Evolutionary conservation across 1,140 invertebrate genomes (phyloP).

Genomic region (Dendroctonus valens): DNA sequence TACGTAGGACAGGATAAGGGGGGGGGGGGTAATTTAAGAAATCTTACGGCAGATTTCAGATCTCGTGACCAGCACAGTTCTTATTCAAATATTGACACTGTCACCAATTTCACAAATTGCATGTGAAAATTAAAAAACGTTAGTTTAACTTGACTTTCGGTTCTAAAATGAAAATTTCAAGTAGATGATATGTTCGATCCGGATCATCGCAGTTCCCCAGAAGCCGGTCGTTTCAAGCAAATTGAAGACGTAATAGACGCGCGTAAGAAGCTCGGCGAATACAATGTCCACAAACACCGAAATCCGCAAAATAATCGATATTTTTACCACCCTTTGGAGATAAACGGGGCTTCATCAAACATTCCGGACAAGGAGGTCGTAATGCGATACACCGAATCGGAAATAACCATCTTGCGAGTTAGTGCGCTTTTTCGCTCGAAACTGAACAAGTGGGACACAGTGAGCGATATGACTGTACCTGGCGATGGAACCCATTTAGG

Average conservation of each 20-base stretch:
- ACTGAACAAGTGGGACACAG: constrained; percentile 44
- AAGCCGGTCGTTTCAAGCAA: constrained; percentile 39
- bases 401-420: constrained; percentile 46
- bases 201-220: no score
- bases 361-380: constrained; percentile 34
- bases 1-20: no score
- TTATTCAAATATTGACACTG: no score
- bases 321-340: no score
- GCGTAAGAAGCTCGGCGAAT: constrained; percentile 42
- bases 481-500: constrained; percentile 46
- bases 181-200: constrained; percentile 16
- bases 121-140: background rate
- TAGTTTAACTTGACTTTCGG: background rate
- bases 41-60: no score
- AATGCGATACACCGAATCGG: constrained; percentile 44
- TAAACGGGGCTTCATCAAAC: background rate
- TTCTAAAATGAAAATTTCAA: constrained; percentile 30
- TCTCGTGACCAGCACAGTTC: no score
- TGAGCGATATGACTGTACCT: constrained; percentile 45
- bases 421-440: constrained; percentile 21
- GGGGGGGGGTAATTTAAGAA: no score
- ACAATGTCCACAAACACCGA: constrained; percentile 39
- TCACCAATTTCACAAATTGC: background rate
- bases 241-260: constrained; percentile 48
- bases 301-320: constrained; percentile 19